Conservation (phyloP, 2,797 vertebrate genomes). For the Momotus momota region DNA sequence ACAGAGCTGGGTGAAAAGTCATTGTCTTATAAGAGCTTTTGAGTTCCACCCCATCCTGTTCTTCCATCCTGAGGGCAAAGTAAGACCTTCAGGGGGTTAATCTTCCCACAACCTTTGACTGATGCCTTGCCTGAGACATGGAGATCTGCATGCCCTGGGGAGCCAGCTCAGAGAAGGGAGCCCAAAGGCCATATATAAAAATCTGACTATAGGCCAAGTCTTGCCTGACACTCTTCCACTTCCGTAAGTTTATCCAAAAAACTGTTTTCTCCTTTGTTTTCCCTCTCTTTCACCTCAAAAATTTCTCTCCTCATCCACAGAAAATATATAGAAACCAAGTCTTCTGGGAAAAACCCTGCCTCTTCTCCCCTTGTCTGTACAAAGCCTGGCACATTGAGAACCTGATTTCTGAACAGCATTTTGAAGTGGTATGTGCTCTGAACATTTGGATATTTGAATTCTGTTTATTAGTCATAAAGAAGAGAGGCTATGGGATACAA, state of each 20-base stretch:
- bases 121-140: not conserved
- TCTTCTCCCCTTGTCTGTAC: not conserved
- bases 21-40: not conserved
- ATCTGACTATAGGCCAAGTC: not conserved
- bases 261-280: not conserved
- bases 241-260: not conserved
- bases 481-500: not conserved
- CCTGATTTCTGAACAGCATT: not conserved
- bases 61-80: not conserved
- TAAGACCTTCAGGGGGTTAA: not conserved
- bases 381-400: not conserved
- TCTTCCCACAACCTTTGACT: not conserved
- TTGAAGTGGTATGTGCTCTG: not conserved
- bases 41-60: not conserved
- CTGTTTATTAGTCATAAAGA: not conserved
- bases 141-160: not conserved
- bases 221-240: not conserved
- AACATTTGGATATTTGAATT: not conserved
- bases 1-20: not conserved
- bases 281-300: not conserved
- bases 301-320: not conserved
- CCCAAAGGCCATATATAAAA: not conserved
- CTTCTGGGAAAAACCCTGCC: fast-evolving
- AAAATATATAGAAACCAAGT: not conserved
- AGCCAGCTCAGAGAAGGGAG: not conserved